These are phyloP conservation scores for Xyliphius kryptos DNA, from an alignment of 2,113 vertebrate genomes.

Conservation along the genomic window DNA sequence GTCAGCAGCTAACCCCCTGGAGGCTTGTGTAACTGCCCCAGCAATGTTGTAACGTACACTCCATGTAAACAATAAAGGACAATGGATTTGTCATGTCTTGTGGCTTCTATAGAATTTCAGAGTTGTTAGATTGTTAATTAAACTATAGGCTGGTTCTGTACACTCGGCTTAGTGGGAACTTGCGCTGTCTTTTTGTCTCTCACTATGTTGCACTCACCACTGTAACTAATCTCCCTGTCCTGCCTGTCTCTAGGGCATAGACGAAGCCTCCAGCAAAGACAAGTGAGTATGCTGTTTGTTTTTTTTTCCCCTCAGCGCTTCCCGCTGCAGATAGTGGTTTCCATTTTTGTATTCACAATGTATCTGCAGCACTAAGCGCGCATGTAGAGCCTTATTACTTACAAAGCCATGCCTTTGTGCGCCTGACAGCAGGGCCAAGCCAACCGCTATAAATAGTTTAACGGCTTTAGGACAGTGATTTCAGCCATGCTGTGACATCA, in stretches of 20 bases:
- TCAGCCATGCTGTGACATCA: conserved; percentile 28
- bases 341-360: conserved; percentile 30
- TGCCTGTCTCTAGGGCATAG: conserved; percentile 77
- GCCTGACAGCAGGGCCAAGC: conserved; percentile 17
- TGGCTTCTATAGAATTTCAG: not conserved
- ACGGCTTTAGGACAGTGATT: conserved; percentile 28
- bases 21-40: no score
- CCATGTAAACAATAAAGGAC: no score
- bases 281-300: conserved; percentile 73
- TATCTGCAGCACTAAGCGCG: conserved; percentile 13
- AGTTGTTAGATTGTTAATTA: conserved; percentile 52
- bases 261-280: conserved; percentile 90
- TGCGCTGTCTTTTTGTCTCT: conserved; percentile 44
- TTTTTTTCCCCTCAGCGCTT: no score
- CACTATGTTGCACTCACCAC: conserved; percentile 24
- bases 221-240: conserved; percentile 35
- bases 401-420: conserved; percentile 22
- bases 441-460: conserved; percentile 31
- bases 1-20: no score
- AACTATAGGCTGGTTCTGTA: conserved; percentile 57
- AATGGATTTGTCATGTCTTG: no score
- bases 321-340: conserved; percentile 27
- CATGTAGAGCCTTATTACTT: conserved; percentile 6
- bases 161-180: conserved; percentile 58
- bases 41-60: no score